A percentile compares a stretch with the other conserved stretches of the same genome.
phyloP scores from a whole-genome alignment of 92 coral and sea anemone species.

The Parazoanthus swiftii region DNA sequence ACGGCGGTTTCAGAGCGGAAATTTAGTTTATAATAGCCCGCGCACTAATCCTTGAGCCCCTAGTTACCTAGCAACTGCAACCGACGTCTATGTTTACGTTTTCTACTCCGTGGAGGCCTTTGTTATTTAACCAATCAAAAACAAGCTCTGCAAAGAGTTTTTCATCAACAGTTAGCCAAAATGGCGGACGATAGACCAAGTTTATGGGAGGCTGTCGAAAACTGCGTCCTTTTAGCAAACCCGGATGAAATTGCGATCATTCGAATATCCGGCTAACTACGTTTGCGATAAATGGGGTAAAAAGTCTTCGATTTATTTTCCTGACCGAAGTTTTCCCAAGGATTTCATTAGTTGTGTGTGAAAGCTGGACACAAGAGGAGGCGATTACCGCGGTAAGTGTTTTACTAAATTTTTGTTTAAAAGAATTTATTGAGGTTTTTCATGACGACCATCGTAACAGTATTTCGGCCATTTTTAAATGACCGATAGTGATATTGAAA shows the following conservation, averaged over 20 bases:
- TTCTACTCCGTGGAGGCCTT: background rate
- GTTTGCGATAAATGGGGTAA: conserved; percentile 19
- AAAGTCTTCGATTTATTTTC: background rate
- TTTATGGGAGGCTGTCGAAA: background rate
- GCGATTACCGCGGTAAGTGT: background rate
- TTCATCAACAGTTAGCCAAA: conserved; percentile 1
- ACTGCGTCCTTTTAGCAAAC: conserved; percentile 5
- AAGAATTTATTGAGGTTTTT: background rate
- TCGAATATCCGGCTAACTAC: conserved; percentile 15
- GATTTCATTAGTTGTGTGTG: background rate
- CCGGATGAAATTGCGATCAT: conserved; percentile 15
- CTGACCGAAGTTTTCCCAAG: conserved; percentile 7
- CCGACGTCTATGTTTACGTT: conserved; percentile 5
- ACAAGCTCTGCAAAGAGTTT: background rate
- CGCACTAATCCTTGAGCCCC: background rate
- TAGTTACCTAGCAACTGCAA: conserved; percentile 8
- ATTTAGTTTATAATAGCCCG: background rate
- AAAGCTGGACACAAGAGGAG: background rate
- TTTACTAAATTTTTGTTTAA: background rate
- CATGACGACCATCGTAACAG: background rate
- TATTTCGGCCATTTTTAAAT: background rate
- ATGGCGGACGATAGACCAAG: background rate
- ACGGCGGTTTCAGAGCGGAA: background rate
- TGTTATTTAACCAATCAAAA: background rate
- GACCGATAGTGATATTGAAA: background rate